Evolutionary conservation across 2,113 vertebrate genomes (phyloP).

Genomic region (Aspidoscelis tigris): DNA sequence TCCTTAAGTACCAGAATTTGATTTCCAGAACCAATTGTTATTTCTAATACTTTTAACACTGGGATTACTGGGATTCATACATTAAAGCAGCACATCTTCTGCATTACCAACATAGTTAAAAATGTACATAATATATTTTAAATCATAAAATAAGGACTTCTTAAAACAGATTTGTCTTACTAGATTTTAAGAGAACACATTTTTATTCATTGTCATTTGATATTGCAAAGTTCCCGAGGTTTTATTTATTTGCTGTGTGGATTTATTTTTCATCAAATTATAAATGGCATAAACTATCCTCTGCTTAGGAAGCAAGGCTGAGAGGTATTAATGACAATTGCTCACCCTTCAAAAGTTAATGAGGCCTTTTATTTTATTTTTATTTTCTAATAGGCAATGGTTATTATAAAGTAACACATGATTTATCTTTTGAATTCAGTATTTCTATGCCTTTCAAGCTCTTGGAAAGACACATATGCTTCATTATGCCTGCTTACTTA

Average conservation of each 20-base stretch:
- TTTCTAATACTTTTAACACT: no score
- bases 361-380: conserved; percentile 44
- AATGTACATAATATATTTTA: no score
- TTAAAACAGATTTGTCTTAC: background rate
- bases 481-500: background rate
- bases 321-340: conserved; percentile 66
- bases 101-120: no score
- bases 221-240: background rate
- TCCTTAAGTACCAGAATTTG: no score
- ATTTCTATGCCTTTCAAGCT: background rate
- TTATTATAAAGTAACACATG: conserved; percentile 31
- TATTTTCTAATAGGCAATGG: conserved; percentile 35
- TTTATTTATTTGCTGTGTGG: conserved; percentile 32
- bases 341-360: conserved; percentile 52
- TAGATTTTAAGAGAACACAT: background rate
- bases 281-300: conserved; percentile 58
- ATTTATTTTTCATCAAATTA: conserved; percentile 61
- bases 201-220: no score
- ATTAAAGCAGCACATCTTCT: no score
- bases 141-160: no score
- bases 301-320: conserved; percentile 47
- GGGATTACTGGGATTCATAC: no score
- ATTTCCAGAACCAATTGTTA: no score
- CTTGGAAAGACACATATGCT: background rate
- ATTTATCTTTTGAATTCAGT: background rate